Evolutionary conservation across 2,888 invertebrate genomes (phyloP), one percentile per base, ranked within the genome.

Genomic region (Dryobotodes eremita): DNA sequence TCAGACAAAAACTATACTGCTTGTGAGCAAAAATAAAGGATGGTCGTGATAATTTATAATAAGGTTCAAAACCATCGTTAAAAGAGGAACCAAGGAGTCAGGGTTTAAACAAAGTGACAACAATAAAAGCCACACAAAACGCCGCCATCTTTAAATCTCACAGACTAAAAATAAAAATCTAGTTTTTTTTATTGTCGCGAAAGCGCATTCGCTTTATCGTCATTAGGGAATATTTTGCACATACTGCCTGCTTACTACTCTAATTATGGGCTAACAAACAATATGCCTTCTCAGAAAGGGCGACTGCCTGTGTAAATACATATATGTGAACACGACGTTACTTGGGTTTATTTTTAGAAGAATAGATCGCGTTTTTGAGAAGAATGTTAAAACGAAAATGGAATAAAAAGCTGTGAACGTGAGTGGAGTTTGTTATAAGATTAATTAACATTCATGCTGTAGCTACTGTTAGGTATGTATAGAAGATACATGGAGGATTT

Each of bases 141-240:
- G 17, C 75, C 80, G 77, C 89, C 88, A 86, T 89, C 36, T 85
- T 70, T 85, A 81, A 85, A 84, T 77, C 31, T 36, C 82, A 87
- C 76, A 84, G 89, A 79, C 79, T 80, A 85, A 86, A 88, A 85
- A 84, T 72, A 80, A 73, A 68, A 62, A 48, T 3, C 0, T 0
- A 8, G 0, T 62, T 70, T 46, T 55, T 80, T 83, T 79, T 80
- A 57, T 36, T 76, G 59, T 80, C 53, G 55, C 57, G 65, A 62
- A 74, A 75, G 64, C 68, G 68, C 75, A 75, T 85, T 83, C 84
- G 61, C 57, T 77, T 61, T 78, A 70, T 72, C 73, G 86, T 90
- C 90, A 90, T 90, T 90, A 90, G 85, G 68, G 86, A 83, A 90
- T 90, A 87, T 86, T 90, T 90, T 86, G 80, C 87, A 74, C 85